These are phyloP conservation scores for Diabrotica virgifera DNA, from an alignment of 1,140 invertebrate genomes.

Conservation along the genomic window DNA sequence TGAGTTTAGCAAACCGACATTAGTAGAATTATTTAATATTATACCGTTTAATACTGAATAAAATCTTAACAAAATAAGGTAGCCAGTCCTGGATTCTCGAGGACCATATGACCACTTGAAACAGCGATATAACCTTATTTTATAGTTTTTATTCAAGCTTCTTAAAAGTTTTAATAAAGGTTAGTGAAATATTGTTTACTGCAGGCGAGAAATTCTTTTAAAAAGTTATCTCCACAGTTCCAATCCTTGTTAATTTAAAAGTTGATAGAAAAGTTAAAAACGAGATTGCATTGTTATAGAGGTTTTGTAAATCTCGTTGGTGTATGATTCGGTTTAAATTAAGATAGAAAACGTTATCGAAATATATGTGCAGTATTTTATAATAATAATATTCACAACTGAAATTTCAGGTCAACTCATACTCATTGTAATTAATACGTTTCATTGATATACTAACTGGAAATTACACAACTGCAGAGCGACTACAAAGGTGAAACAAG, in stretches of 20 bases:
- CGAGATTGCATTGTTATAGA: background rate
- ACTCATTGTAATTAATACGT: no score
- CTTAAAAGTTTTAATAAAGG: background rate
- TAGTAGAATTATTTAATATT: no score
- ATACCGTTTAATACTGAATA: no score
- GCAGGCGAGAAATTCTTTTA: background rate
- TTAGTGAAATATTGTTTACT: background rate
- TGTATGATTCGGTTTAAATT: background rate
- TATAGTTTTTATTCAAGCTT: background rate
- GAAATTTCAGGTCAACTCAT: no score
- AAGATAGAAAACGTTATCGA: no score
- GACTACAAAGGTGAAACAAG: no score
- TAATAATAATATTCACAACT: no score
- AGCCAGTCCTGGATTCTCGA: background rate
- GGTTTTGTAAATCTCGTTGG: background rate
- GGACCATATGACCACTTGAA: background rate
- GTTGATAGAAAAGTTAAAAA: background rate
- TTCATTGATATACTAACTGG: no score
- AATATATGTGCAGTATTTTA: no score
- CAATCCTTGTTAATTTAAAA: conserved; percentile 3
- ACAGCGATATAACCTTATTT: background rate
- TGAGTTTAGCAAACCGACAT: no score
- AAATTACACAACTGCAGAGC: no score
- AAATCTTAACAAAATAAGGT: background rate
- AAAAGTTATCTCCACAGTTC: background rate